Conservation (phyloP, 2,888 invertebrate genomes). For the Aspidiotus destructor region DNA sequence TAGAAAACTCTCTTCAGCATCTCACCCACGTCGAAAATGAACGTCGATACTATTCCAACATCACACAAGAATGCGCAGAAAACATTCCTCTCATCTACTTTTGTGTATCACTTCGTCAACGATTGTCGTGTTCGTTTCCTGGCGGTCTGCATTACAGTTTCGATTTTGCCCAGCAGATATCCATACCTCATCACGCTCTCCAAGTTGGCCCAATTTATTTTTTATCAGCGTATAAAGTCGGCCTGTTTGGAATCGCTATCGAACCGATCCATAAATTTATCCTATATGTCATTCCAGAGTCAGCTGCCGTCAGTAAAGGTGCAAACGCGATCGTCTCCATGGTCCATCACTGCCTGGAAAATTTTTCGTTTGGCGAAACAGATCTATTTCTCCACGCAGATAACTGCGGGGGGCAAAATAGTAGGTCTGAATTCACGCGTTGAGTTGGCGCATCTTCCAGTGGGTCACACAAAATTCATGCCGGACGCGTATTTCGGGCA, state of each 20-base stretch:
- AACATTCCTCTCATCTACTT: background rate
- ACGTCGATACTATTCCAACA: background rate
- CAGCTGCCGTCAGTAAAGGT: slow-evolving; percentile 21
- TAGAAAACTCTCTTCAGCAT: background rate
- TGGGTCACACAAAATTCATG: background rate
- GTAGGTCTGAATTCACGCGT: background rate
- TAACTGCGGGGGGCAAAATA: slow-evolving; percentile 9
- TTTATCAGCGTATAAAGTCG: slow-evolving; percentile 34
- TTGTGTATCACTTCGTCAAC: background rate
- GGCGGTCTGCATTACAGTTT: slow-evolving; percentile 31
- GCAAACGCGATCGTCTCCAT: slow-evolving; percentile 28
- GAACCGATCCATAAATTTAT: slow-evolving; percentile 32
- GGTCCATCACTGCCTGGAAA: slow-evolving; percentile 18
- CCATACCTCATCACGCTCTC: slow-evolving; percentile 34
- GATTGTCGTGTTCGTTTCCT: background rate
- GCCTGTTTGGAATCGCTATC: slow-evolving; percentile 34
- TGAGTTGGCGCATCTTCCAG: background rate
- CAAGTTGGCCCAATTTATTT: slow-evolving; percentile 35
- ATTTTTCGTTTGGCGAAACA: background rate
- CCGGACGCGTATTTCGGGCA: background rate
- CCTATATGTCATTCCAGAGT: slow-evolving; percentile 34
- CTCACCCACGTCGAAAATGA: background rate
- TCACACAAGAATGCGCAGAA: background rate
- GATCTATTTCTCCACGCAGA: background rate
- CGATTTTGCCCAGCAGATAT: slow-evolving; percentile 34